Conservation (phyloP, 2,797 vertebrate genomes). For the Sebastes steindachneri region DNA sequence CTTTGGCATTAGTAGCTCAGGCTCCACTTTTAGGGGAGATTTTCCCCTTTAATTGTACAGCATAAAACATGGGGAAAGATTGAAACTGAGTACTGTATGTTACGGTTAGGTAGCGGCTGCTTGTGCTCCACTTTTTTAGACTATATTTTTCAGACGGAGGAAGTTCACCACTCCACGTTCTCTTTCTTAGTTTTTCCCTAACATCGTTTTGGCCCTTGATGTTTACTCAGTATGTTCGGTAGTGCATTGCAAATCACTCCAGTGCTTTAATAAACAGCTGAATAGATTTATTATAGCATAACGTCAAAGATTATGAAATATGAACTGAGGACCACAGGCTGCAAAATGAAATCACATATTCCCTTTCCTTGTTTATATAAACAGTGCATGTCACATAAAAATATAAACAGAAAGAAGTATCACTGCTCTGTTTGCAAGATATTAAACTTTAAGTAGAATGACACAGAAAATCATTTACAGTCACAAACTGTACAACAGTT, state of each 20-base stretch:
- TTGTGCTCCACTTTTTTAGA: background rate
- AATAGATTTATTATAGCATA: slow-evolving; percentile 84
- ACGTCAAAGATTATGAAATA: slow-evolving; percentile 78
- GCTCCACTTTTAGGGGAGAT: background rate
- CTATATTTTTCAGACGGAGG: background rate
- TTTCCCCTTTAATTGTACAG: background rate
- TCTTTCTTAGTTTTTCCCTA: background rate
- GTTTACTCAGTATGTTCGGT: background rate
- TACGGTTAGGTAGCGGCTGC: background rate
- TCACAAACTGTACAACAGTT: slow-evolving; percentile 90
- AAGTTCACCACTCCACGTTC: background rate
- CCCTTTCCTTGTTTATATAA: slow-evolving; percentile 80
- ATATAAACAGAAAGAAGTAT: slow-evolving; percentile 83
- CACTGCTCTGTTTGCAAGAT: slow-evolving; percentile 83
- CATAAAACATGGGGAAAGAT: background rate
- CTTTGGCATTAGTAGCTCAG: slow-evolving; percentile 1
- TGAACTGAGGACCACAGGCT: slow-evolving; percentile 75
- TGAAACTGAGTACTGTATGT: background rate
- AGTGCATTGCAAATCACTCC: slow-evolving; percentile 71
- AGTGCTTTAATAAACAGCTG: slow-evolving; percentile 85
- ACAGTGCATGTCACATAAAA: slow-evolving; percentile 84
- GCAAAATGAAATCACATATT: slow-evolving; percentile 78
- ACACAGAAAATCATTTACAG: slow-evolving; percentile 89
- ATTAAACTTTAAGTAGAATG: slow-evolving; percentile 85
- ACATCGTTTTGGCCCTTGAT: background rate